phyloP scores from a whole-genome alignment of 2,797 vertebrate genomes.

The Lithobates sylvaticus region DNA sequence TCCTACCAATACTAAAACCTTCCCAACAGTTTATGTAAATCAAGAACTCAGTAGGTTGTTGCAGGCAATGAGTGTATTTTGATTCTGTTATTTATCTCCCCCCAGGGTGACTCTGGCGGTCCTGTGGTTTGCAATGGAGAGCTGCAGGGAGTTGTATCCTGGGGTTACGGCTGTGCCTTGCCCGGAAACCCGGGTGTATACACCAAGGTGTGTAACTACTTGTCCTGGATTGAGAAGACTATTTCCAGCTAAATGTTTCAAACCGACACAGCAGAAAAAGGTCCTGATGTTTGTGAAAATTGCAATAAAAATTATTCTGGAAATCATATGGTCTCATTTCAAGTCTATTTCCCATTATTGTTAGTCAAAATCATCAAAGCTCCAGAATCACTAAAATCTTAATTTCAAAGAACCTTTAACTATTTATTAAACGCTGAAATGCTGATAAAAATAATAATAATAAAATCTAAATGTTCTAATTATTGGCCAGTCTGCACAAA shows the following conservation, averaged over 20 bases:
- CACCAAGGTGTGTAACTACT: slow-evolving; percentile 79
- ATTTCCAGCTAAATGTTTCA: slow-evolving; percentile 51
- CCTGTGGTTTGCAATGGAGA: slow-evolving; percentile 78
- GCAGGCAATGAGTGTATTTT: not conserved
- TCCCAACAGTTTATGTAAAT: too few relatives aligned
- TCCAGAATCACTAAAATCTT: too few relatives aligned
- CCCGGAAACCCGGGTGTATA: slow-evolving; percentile 77
- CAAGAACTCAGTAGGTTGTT: too few relatives aligned
- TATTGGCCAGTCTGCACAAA: too few relatives aligned
- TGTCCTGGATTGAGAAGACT: slow-evolving; percentile 77
- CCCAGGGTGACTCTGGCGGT: slow-evolving; percentile 81
- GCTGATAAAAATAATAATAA: too few relatives aligned
- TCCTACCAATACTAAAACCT: too few relatives aligned
- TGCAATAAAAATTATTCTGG: not conserved
- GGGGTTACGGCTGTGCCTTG: slow-evolving; percentile 78
- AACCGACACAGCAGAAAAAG: not conserved
- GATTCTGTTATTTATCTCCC: not conserved
- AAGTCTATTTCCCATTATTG: not conserved
- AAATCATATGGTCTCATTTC: not conserved
- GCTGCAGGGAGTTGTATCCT: slow-evolving; percentile 82
- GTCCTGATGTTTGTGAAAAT: not conserved
- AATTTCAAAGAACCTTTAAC: too few relatives aligned
- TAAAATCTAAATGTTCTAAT: too few relatives aligned
- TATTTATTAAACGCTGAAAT: too few relatives aligned
- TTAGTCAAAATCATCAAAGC: too few relatives aligned